Conservation (phyloP, 2,797 vertebrate species). For the Coregonus ussuriensis region DNA sequence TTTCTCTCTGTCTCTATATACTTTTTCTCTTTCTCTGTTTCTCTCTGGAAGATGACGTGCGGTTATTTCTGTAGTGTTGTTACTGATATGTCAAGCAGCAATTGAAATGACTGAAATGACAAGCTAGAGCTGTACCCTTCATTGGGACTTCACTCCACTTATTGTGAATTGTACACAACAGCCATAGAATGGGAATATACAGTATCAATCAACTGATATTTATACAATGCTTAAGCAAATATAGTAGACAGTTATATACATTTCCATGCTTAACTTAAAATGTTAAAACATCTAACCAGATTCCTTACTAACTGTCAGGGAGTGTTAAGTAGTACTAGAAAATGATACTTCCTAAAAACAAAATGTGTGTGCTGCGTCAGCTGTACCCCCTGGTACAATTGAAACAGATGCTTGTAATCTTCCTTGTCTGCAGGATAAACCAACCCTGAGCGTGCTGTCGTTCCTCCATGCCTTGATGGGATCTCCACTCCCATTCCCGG, state of each 20-base stretch:
- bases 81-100: background rate
- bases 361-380: background rate
- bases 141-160: background rate
- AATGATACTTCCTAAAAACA: background rate
- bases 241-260: background rate
- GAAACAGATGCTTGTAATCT: background rate
- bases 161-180: too few relatives aligned
- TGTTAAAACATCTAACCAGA: background rate
- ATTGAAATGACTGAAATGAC: background rate
- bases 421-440: background rate
- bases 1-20: background rate
- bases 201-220: background rate
- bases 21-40: conserved; percentile 19
- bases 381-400: background rate
- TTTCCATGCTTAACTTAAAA: background rate
- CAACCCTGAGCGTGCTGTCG: background rate
- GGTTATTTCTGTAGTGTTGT: background rate
- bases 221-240: background rate
- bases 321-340: background rate
- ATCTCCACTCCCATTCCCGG: background rate
- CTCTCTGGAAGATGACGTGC: background rate
- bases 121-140: background rate
- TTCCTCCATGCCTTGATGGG: background rate
- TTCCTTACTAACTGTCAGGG: background rate
- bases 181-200: background rate